Base-by-base conservation (phyloP, 2,113 vertebrate species). In the Australoheros scitulus region DNA sequence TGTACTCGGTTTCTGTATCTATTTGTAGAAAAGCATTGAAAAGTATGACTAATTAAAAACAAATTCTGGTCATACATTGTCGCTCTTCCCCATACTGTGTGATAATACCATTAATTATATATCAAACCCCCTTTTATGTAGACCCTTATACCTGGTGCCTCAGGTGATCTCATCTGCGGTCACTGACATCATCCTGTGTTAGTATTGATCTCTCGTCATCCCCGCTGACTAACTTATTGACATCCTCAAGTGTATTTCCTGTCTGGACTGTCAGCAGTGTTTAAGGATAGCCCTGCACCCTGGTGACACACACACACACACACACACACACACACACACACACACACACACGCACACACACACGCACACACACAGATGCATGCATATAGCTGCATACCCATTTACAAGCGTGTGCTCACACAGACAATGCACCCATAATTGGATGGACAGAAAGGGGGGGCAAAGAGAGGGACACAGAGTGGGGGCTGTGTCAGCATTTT, bases 401-500 rank as follows among this genome's bases (percentile, higher is more conserved):
- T 81, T 86, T 68, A 87, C 89, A 87, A 81, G 90, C 86, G 85
- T 52, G 26, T 81, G 79, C 85, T 80, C 88, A 82, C 68, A 82
- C 83, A 93, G 89, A 94, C 90, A 90, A 91, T 84, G 77, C 88
- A 87, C 89, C 86, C 84, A 89, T 92, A 91, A 94, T 93, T 93
- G 88, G 90, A 93, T 89, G 89, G 92, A 93, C 90, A 90, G 88
- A 89, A 84, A 83, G 83, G 88, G 76, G 83, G 91, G 77, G 32
- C 61, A 79, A 82, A 88, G 82, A 89, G 89, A 91, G 89, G 93
- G 93, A 92, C 93, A 91, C 91, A 81, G 86, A 88, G 88, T 80
- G 88, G 90, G 87, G 90, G 92, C 90, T 91, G 92, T 94, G 94
- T 94, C 93, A 95, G 92, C 94, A 91, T 93, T 93, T 92, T 92